Percentiles rank a stretch among this genome's conserved stretches.
phyloP scores from a whole-genome alignment of 2,888 invertebrate genomes.

The Pollenia griseotomentosa region DNA sequence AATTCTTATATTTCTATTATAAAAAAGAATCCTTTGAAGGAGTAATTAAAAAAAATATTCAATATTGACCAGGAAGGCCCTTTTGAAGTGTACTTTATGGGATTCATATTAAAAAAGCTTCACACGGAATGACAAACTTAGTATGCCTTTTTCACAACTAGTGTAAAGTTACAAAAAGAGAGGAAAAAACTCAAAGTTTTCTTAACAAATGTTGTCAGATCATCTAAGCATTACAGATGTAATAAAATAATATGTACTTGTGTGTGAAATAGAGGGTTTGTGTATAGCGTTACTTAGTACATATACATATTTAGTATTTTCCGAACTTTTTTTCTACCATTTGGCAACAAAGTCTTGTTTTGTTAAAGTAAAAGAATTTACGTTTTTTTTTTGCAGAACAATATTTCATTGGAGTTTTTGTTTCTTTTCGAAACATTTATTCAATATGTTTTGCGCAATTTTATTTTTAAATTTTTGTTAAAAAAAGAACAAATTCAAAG shows the following conservation, averaged over 20 bases:
- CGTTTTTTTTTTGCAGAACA: conserved; percentile 36
- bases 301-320: neutral
- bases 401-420: conserved; percentile 36
- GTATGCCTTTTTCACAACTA: no score
- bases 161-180: neutral
- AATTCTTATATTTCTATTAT: no score
- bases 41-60: no score
- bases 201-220: conserved; percentile 57
- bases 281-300: neutral
- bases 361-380: conserved; percentile 42
- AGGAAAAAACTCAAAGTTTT: conserved; percentile 38
- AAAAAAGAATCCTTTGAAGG: no score
- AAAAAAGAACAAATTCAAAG: neutral
- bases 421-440: conserved; percentile 33
- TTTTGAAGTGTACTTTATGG: no score
- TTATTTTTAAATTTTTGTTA: conserved; percentile 32
- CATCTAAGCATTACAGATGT: conserved; percentile 66
- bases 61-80: no score
- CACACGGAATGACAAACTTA: no score
- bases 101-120: no score
- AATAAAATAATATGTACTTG: conserved; percentile 61
- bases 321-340: neutral
- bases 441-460: conserved; percentile 53
- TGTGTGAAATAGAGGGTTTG: neutral
- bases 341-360: conserved; percentile 50